Conservation (phyloP, 2,888 invertebrate species). For the Agonum fuliginosum region DNA sequence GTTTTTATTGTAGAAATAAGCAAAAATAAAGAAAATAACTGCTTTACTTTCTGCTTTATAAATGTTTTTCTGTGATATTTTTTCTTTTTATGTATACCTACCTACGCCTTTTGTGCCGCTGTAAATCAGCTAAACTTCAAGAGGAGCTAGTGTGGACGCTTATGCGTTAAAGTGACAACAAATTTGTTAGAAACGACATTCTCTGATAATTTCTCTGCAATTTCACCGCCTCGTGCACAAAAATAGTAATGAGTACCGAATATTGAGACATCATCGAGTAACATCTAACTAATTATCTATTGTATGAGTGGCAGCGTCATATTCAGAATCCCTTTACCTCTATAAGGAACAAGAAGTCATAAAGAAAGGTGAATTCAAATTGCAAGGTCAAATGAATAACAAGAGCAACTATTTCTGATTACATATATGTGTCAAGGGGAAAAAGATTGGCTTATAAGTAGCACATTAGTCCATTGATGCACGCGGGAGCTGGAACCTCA, state of each 20-base stretch:
- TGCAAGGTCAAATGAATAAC: constrained; percentile 51
- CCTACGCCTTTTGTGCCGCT: too few relatives aligned
- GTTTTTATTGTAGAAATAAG: too few relatives aligned
- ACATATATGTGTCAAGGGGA: constrained; percentile 39
- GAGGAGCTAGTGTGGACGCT: not conserved
- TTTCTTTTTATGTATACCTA: too few relatives aligned
- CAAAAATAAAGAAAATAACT: too few relatives aligned
- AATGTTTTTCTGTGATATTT: too few relatives aligned
- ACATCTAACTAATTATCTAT: constrained; percentile 34
- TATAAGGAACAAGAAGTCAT: constrained; percentile 34
- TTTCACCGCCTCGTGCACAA: constrained; percentile 17
- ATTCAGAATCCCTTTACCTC: constrained; percentile 13
- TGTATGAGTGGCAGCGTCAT: constrained; percentile 43
- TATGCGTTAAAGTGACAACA: not conserved
- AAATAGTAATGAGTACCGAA: not conserved
- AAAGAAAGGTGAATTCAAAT: constrained; percentile 48
- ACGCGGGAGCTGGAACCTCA: not conserved
- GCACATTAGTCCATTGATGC: not conserved
- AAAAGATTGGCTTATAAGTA: not conserved
- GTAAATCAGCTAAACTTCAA: too few relatives aligned
- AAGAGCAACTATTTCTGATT: constrained; percentile 10
- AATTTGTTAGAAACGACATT: not conserved
- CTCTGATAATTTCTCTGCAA: not conserved
- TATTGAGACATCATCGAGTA: constrained; percentile 1
- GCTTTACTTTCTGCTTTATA: too few relatives aligned